phyloP scores from a whole-genome alignment of 2,113 vertebrate species.

The Chaetodon auriga region DNA sequence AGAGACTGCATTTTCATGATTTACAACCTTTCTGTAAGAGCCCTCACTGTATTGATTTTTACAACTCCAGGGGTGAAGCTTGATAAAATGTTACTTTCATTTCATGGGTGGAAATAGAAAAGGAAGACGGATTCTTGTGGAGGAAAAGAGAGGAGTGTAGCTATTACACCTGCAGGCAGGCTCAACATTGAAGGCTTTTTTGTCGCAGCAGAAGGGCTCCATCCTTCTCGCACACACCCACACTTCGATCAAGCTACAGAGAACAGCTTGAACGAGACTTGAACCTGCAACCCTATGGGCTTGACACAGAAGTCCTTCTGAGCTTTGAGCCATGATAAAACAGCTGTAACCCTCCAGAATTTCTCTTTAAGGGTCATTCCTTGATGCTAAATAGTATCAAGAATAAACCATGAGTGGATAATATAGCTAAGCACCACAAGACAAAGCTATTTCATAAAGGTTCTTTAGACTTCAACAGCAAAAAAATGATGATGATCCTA shows the following conservation, averaged over 20 bases:
- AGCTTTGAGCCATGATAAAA: slow-evolving; percentile 34
- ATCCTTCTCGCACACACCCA: slow-evolving; percentile 42
- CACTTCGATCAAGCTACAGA: slow-evolving; percentile 42
- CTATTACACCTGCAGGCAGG: slow-evolving; percentile 62
- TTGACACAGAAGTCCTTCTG: slow-evolving; percentile 29
- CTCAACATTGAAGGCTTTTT: slow-evolving; percentile 54
- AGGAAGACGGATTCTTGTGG: slow-evolving; percentile 48
- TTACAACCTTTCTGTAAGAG: slow-evolving; percentile 67
- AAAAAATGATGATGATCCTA: neutral
- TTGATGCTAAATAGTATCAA: slow-evolving; percentile 1
- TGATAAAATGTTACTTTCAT: slow-evolving; percentile 79
- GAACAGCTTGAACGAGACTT: slow-evolving; percentile 43
- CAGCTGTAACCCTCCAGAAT: neutral
- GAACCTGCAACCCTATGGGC: slow-evolving; percentile 23
- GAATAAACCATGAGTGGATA: neutral
- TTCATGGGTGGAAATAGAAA: slow-evolving; percentile 67
- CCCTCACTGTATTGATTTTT: slow-evolving; percentile 78
- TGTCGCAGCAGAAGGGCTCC: slow-evolving; percentile 52
- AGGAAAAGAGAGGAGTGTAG: slow-evolving; percentile 29
- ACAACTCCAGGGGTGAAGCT: slow-evolving; percentile 60
- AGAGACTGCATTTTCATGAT: slow-evolving; percentile 70
- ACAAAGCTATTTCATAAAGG: neutral
- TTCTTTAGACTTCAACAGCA: neutral
- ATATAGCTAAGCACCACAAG: neutral
- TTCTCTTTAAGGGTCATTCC: slow-evolving; percentile 23